Evolutionary conservation across 1,140 invertebrate genomes (phyloP).

Genomic region (Rhyzopertha dominica): DNA sequence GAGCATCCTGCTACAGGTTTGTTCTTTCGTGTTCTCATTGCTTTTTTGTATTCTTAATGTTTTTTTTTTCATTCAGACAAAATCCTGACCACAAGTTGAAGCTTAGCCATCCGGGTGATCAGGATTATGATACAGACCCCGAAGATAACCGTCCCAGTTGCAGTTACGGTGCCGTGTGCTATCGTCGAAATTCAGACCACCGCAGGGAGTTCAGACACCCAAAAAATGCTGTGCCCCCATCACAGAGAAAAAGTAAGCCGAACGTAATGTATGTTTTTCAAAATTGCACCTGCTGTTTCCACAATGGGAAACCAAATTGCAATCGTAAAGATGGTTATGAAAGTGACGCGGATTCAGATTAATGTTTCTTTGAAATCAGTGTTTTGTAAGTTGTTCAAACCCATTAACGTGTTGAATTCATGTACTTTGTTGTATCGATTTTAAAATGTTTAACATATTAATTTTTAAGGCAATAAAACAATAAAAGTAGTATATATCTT

Average conservation of each 20-base stretch:
- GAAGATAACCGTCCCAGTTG: constrained; percentile 50
- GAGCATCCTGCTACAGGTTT: constrained; percentile 45
- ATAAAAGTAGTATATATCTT: no score
- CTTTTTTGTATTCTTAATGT: background rate
- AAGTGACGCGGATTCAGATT: constrained; percentile 14
- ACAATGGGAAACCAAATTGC: constrained; percentile 1
- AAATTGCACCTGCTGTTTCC: constrained; percentile 14
- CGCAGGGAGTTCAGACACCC: constrained; percentile 49
- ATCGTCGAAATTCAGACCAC: constrained; percentile 51
- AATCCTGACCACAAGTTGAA: constrained; percentile 45
- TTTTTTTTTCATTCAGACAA: constrained; percentile 38
- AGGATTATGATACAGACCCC: constrained; percentile 46
- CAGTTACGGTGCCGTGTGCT: constrained; percentile 50
- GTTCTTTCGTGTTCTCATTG: background rate
- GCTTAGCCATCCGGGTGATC: constrained; percentile 50
- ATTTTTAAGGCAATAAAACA: no score
- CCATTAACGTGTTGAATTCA: no score
- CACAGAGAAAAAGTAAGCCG: constrained; percentile 8
- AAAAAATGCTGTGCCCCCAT: constrained; percentile 16
- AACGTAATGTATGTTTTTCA: constrained; percentile 11
- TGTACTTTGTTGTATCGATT: no score
- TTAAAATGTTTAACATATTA: no score
- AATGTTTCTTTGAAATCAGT: constrained; percentile 2
- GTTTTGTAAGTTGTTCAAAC: no score
- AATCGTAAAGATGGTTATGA: constrained; percentile 17